Evolutionary conservation across 2,113 vertebrate species (phyloP), one percentile per base, ranked within the genome.

Genomic region (Gyps fulvus): DNA sequence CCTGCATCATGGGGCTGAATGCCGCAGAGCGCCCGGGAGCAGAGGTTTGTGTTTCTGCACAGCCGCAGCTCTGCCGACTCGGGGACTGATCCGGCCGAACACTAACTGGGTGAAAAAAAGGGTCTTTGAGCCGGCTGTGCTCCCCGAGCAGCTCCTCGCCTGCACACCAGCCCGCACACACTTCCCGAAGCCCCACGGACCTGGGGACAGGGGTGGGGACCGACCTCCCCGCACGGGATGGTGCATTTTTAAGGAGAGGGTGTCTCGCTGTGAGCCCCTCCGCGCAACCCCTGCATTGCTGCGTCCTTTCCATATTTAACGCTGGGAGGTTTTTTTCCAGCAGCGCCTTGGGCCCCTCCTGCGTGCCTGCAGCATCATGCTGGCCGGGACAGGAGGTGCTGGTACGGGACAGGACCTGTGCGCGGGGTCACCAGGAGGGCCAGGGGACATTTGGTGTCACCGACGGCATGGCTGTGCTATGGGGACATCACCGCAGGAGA

Each of bases 221-320:
- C 1, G 23, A 18, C 7, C 10, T 16, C 29, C 9, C 11, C 1
- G 3, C 20, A 4, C 0, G 7, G 38, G 43, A 61, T 9, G 54
- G 62, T 10, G 84, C 7, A 3, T 50, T 42, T 83, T 55, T 50
- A 79, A 45, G 57, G 49, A 6, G 42, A 57, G 29, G 40, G 40
- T 11, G 4, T 61, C 73, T 90, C 0, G 0, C 22, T 69, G 73
- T 1, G 3, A 77, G 70, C 61, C 2, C 13, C 20, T 54, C 72
- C 0, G 0, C 3, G 0, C 43, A 29, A 8, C 2, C 15, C 32
- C 16, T 0, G 0, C 57, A 18, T 19, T 40, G 25, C 63, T 29
- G 65, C 8, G 2, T 52, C 65, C 50, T 88, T 43, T 40, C 19
- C 13, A 2, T 40, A 4, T 79, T 58, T 76, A 40, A 58, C 0